A percentile compares a stretch with the other conserved stretches of the same genome.
Evolutionary conservation across 2,888 invertebrate genomes (phyloP).

Genomic region (Eupithecia inturbata): DNA sequence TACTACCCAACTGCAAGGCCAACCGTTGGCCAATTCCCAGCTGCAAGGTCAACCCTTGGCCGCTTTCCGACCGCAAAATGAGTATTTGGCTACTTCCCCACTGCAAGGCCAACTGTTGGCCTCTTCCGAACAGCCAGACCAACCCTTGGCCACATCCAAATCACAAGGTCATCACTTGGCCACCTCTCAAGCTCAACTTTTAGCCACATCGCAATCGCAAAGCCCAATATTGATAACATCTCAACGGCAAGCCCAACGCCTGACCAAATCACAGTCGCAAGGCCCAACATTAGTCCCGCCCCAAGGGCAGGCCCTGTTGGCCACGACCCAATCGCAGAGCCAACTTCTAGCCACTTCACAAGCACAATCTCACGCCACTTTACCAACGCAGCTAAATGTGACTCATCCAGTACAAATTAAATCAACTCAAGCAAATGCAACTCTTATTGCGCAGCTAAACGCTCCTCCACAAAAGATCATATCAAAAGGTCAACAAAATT

Average conservation of each 20-base stretch:
- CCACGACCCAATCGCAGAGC: slow-evolving; percentile 1
- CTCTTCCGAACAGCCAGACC: neutral
- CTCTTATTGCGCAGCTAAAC: slow-evolving; percentile 9
- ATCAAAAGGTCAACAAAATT: neutral
- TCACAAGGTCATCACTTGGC: neutral
- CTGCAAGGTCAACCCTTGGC: neutral
- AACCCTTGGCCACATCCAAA: neutral
- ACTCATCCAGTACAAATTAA: slow-evolving; percentile 1
- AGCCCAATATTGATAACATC: neutral
- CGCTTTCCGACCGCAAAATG: neutral
- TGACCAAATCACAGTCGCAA: neutral
- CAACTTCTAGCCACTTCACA: slow-evolving; percentile 5
- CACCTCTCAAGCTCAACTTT: neutral
- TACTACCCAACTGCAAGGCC: neutral
- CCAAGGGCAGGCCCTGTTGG: neutral
- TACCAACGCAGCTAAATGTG: neutral
- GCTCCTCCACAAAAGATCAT: slow-evolving; percentile 10
- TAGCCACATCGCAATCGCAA: slow-evolving; percentile 14
- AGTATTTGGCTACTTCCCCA: neutral
- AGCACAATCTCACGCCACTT: neutral
- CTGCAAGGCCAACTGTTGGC: neutral
- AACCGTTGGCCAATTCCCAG: neutral
- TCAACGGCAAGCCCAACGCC: neutral
- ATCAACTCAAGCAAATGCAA: neutral
- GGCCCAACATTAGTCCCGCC: neutral